phyloP scores from a whole-genome alignment of 2,113 vertebrate species.

The Callionymus lyra region DNA sequence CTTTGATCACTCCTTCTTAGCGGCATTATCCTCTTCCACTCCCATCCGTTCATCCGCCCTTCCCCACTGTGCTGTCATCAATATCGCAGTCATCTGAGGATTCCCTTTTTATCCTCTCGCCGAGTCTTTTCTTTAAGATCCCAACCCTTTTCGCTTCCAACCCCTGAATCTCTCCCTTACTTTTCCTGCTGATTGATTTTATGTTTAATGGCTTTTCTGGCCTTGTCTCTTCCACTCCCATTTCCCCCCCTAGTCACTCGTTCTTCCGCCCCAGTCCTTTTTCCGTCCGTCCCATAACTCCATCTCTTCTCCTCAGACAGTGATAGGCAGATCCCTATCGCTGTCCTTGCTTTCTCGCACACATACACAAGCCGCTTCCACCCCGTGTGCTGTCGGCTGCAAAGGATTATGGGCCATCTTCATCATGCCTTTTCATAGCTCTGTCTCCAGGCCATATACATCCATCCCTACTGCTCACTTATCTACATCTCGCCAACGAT shows the following conservation, averaged over 20 bases:
- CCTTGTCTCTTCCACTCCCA: constrained; percentile 26
- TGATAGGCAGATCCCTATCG: constrained; percentile 54
- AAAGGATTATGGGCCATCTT: constrained; percentile 61
- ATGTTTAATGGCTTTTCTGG: constrained; percentile 54
- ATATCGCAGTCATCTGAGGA: constrained; percentile 58
- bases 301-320: constrained; percentile 26
- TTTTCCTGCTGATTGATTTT: constrained; percentile 53
- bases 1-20: constrained; percentile 56
- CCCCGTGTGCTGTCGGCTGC: constrained; percentile 47
- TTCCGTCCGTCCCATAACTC: constrained; percentile 45
- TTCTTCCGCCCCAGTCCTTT: constrained; percentile 19
- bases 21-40: constrained; percentile 35
- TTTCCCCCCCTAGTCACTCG: constrained; percentile 12
- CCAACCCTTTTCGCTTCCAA: constrained; percentile 27
- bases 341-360: constrained; percentile 16
- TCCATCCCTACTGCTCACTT: constrained; percentile 46
- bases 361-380: constrained; percentile 32
- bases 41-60: constrained; percentile 39
- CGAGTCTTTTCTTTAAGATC: constrained; percentile 45
- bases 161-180: constrained; percentile 8
- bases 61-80: constrained; percentile 57
- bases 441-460: constrained; percentile 47
- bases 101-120: constrained; percentile 50
- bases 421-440: constrained; percentile 48
- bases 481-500: constrained; percentile 48